Percentiles rank a stretch among this genome's conserved stretches.
Conservation (phyloP, 2,113 vertebrate genomes). For the Alethe castanea region DNA sequence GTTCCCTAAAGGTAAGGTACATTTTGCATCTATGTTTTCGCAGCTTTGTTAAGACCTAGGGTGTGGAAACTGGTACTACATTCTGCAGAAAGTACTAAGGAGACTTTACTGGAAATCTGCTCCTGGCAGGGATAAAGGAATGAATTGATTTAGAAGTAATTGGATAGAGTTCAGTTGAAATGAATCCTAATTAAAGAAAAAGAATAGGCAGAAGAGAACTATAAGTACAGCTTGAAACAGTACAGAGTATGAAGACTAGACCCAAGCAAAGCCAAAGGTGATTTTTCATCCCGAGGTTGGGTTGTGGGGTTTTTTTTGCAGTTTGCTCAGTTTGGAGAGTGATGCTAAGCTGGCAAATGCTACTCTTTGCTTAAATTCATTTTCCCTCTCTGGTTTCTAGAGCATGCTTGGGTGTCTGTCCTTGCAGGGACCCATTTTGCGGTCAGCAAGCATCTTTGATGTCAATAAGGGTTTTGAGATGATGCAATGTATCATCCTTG, state of each 20-base stretch:
- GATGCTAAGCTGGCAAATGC: background rate
- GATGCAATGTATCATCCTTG: background rate
- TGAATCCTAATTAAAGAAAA: background rate
- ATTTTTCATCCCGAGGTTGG: background rate
- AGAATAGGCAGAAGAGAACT: background rate
- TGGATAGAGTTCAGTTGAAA: background rate
- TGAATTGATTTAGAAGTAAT: constrained; percentile 8
- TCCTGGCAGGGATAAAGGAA: background rate
- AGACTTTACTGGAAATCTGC: background rate
- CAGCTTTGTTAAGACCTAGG: background rate
- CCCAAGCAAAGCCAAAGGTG: background rate
- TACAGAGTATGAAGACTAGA: background rate
- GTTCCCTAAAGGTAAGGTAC: background rate
- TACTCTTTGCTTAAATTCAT: background rate
- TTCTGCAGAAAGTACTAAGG: background rate
- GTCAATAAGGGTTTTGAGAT: background rate
- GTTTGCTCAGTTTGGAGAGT: background rate
- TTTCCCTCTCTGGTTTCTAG: background rate
- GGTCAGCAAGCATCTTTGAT: background rate
- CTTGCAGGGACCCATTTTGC: background rate
- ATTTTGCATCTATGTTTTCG: background rate
- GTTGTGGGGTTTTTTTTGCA: accelerated
- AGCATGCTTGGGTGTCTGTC: background rate
- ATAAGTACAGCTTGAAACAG: background rate
- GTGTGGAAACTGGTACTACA: background rate